Base-by-base conservation (phyloP, 2,797 vertebrate species). In the Novumbra hubbsi region DNA sequence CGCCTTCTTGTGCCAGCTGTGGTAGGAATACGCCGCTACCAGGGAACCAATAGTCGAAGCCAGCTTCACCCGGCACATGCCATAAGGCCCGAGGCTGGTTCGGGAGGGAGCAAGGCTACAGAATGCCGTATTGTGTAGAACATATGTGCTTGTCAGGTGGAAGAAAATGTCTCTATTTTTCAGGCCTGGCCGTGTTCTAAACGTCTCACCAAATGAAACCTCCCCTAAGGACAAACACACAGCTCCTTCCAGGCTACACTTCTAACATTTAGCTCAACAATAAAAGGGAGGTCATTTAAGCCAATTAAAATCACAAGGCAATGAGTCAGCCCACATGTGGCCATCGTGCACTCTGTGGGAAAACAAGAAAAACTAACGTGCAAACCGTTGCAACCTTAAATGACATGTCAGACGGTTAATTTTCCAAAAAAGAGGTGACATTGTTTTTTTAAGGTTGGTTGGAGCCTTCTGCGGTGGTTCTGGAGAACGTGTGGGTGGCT, bases 241-340 rank as follows among this genome's bases (percentile, higher is more conserved):
- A 80, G 83, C 90, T 92, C 88, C 89, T 86, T 87, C 85, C 90
- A 91, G 87, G 84, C 85, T 81, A 72, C 73, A 77, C 79, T 86
- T 88, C 86, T 86, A 11, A 82, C 88, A 57, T 71, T 87, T 88
- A 79, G 81, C 80, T 83, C 88, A 89, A 93, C 91, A 91, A 94
- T 92, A 92, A 93, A 94, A 94, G 91, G 41, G 92, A 93, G 90
- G 89, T 90, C 86, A 91, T 91, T 92, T 91, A 90, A 93, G 87
- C 85, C 89, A 91, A 92, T 78, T 83, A 86, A 90, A 14, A 92
- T 92, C 85, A 91, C 89, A 91, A 84, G 80, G 88, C 84, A 90
- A 80, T 92, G 91, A 93, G 86, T 93, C 91, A 93, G 82, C 50
- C 82, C 81, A 78, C 83, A 91, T 89, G 87, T 87, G 89, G 89